A percentile compares a stretch with the other conserved stretches of the same genome.
Conservation (phyloP, 1,140 invertebrate species). For the Trachelipus rathkii region DNA sequence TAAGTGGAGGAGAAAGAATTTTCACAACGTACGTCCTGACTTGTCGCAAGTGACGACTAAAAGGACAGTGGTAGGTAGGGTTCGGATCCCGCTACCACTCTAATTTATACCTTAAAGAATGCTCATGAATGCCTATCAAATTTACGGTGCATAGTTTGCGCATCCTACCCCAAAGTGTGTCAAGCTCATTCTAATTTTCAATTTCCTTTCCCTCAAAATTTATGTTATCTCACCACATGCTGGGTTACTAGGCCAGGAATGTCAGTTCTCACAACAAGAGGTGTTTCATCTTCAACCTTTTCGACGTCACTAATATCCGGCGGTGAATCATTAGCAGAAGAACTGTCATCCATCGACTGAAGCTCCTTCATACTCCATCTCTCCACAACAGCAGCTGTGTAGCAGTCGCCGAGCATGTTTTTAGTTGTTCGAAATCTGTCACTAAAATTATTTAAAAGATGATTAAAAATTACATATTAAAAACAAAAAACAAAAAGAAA, state of each 20-base stretch:
- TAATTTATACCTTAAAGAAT: too few species aligned
- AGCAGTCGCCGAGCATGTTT: slow-evolving; percentile 83
- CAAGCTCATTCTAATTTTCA: not conserved
- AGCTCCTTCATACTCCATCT: slow-evolving; percentile 75
- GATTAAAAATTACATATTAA: too few species aligned
- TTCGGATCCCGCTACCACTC: too few species aligned
- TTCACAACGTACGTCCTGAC: too few species aligned
- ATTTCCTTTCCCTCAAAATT: too few species aligned
- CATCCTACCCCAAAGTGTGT: not conserved
- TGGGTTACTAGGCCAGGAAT: not conserved
- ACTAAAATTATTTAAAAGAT: slow-evolving; percentile 43
- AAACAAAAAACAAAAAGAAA: too few species aligned
- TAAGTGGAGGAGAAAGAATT: too few species aligned
- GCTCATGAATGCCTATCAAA: too few species aligned
- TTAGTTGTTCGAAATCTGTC: slow-evolving; percentile 81
- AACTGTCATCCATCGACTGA: slow-evolving; percentile 57
- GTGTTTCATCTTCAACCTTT: slow-evolving; percentile 4
- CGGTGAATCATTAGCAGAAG: not conserved
- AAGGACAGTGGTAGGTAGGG: too few species aligned
- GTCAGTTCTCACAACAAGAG: slow-evolving; percentile 6
- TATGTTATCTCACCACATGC: not conserved
- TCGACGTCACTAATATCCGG: not conserved
- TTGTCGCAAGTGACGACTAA: too few species aligned
- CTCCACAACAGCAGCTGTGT: slow-evolving; percentile 78
- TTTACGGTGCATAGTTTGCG: too few species aligned